These are phyloP conservation scores for Diplogasteroides magnus DNA, from an alignment of 1,140 invertebrate genomes.

Conservation along the genomic window DNA sequence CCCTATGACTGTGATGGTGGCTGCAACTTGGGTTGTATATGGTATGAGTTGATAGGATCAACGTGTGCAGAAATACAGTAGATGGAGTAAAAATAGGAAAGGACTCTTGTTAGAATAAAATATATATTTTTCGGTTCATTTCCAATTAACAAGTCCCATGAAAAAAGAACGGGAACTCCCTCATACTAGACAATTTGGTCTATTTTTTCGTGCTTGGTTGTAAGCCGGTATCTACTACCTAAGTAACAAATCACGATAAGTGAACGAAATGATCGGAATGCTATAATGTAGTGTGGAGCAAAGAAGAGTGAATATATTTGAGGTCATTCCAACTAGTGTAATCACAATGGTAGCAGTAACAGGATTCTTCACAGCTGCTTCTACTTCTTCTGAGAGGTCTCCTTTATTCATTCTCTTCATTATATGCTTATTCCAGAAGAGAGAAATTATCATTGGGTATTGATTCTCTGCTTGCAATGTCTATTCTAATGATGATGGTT, in stretches of 20 bases:
- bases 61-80: too few relatives aligned
- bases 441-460: conserved; percentile 52
- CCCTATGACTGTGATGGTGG: too few relatives aligned
- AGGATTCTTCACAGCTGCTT: conserved; percentile 56
- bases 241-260: too few relatives aligned
- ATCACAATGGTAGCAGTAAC: conserved; percentile 55
- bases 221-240: too few relatives aligned
- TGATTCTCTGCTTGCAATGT: conserved; percentile 55
- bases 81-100: too few relatives aligned
- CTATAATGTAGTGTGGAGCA: conserved; percentile 28
- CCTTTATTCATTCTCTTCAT: neutral
- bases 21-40: too few relatives aligned
- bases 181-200: neutral
- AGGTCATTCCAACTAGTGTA: conserved; percentile 49
- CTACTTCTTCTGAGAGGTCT: conserved; percentile 46
- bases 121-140: too few relatives aligned
- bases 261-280: too few relatives aligned
- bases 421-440: conserved; percentile 20
- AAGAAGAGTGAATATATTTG: neutral
- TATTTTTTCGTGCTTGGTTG: conserved; percentile 21
- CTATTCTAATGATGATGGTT: conserved; percentile 52
- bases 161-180: too few relatives aligned
- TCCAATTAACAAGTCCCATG: too few relatives aligned
- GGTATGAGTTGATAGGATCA: too few relatives aligned
- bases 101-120: too few relatives aligned